phyloP scores from a whole-genome alignment of 2,888 invertebrate species.

The Melanchra persicariae region DNA sequence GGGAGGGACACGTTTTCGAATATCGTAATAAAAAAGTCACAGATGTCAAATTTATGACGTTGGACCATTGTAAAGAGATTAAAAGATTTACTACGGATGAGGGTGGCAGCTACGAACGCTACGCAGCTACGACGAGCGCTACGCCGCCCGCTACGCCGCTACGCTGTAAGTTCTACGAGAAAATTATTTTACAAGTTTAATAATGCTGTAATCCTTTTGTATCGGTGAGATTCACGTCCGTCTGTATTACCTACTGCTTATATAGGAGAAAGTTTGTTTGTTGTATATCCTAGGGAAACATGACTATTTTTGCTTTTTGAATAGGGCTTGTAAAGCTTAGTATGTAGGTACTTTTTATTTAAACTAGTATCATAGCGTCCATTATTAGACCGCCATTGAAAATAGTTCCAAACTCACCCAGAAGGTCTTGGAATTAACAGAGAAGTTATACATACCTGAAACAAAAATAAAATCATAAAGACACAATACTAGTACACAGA shows the following conservation, averaged over 20 bases:
- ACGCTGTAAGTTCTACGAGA: constrained; percentile 77
- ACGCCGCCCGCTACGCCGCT: constrained; percentile 69
- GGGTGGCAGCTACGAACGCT: constrained; percentile 72
- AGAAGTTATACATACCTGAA: constrained; percentile 70
- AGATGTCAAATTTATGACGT: constrained; percentile 90
- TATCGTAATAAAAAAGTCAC: constrained; percentile 91
- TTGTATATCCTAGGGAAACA: constrained; percentile 27
- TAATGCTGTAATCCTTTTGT: constrained; percentile 77
- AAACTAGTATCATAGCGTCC: neutral
- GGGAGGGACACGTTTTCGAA: constrained; percentile 89
- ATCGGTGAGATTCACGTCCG: constrained; percentile 62
- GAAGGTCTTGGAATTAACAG: constrained; percentile 12
- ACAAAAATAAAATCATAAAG: constrained; percentile 59
- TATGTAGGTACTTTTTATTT: neutral
- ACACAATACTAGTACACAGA: neutral
- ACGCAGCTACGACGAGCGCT: constrained; percentile 71
- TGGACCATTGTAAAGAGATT: constrained; percentile 90
- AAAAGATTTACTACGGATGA: constrained; percentile 88
- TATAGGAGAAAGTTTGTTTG: constrained; percentile 30
- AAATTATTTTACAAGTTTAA: constrained; percentile 78
- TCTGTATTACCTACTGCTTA: constrained; percentile 27
- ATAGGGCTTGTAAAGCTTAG: neutral
- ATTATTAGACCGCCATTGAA: too few species aligned
- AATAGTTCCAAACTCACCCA: constrained; percentile 51
- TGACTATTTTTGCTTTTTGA: constrained; percentile 9